These are phyloP conservation scores for Salmo trutta DNA, from an alignment of 2,797 vertebrate species.

Conservation along the genomic window DNA sequence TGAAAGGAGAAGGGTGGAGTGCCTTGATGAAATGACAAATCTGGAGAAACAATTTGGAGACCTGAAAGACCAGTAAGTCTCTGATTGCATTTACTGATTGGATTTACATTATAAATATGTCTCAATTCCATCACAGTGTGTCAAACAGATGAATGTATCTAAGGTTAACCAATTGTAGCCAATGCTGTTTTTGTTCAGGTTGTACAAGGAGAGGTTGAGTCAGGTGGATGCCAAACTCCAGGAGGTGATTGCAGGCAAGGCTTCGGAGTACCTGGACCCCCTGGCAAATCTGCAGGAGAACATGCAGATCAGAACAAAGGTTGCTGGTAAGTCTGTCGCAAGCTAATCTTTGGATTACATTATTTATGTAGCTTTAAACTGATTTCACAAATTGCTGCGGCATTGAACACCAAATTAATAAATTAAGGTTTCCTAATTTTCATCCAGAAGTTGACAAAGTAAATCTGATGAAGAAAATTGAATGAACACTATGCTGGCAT, in stretches of 20 bases:
- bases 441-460: background rate
- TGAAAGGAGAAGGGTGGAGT: slow-evolving; percentile 88
- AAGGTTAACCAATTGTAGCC: too few relatives aligned
- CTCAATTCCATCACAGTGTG: background rate
- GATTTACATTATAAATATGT: background rate
- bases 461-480: background rate
- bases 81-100: background rate
- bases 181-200: slow-evolving; percentile 59
- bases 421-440: background rate
- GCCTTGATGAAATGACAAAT: slow-evolving; percentile 90
- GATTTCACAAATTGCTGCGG: background rate
- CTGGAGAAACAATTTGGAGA: slow-evolving; percentile 92
- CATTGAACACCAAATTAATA: background rate
- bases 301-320: slow-evolving; percentile 91
- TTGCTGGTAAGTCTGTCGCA: slow-evolving; percentile 76
- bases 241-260: slow-evolving; percentile 88
- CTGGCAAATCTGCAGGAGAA: slow-evolving; percentile 89
- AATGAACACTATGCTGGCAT: background rate
- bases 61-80: slow-evolving; percentile 88
- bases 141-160: background rate
- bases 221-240: slow-evolving; percentile 89
- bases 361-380: background rate
- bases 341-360: background rate
- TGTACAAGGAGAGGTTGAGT: slow-evolving; percentile 88
- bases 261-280: slow-evolving; percentile 87